A percentile compares a stretch with the other conserved stretches of the same genome.
phyloP scores from a whole-genome alignment of 2,888 invertebrate species.

The Megamerina dolium region DNA sequence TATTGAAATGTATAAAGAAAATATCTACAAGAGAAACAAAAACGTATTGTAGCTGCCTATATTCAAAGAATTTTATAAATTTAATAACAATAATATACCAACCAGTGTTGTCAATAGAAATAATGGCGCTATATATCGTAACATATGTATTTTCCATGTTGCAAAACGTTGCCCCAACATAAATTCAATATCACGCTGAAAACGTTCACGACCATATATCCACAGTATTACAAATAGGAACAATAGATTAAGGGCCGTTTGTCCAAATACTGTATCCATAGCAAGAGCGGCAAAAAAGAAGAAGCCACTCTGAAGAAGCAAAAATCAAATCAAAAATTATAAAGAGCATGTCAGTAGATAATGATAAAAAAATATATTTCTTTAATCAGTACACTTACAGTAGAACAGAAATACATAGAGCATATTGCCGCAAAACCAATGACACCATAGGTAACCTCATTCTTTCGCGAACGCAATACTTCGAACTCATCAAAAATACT shows the following conservation, averaged over 20 bases:
- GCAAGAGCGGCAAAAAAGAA: slow-evolving; percentile 19
- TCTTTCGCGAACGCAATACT: slow-evolving; percentile 25
- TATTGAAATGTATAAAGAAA: no score
- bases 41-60: no score
- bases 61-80: not conserved
- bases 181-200: slow-evolving; percentile 62
- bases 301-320: slow-evolving; percentile 28
- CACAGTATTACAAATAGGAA: slow-evolving; percentile 75
- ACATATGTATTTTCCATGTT: slow-evolving; percentile 43
- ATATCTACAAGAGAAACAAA: no score
- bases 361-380: not conserved
- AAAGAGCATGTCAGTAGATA: not conserved
- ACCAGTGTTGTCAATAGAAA: slow-evolving; percentile 29
- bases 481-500: slow-evolving; percentile 41
- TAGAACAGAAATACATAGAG: slow-evolving; percentile 32
- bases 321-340: slow-evolving; percentile 1
- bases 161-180: slow-evolving; percentile 64
- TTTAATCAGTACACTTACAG: slow-evolving; percentile 25
- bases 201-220: slow-evolving; percentile 66
- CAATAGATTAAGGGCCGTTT: slow-evolving; percentile 49
- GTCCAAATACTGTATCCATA: slow-evolving; percentile 23
- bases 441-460: slow-evolving; percentile 21
- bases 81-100: no score
- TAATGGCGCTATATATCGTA: slow-evolving; percentile 38
- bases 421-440: slow-evolving; percentile 20